A percentile compares a stretch with the other conserved stretches of the same genome.
phyloP scores from a whole-genome alignment of 2,888 invertebrate species.

The Orgyia antiqua region DNA sequence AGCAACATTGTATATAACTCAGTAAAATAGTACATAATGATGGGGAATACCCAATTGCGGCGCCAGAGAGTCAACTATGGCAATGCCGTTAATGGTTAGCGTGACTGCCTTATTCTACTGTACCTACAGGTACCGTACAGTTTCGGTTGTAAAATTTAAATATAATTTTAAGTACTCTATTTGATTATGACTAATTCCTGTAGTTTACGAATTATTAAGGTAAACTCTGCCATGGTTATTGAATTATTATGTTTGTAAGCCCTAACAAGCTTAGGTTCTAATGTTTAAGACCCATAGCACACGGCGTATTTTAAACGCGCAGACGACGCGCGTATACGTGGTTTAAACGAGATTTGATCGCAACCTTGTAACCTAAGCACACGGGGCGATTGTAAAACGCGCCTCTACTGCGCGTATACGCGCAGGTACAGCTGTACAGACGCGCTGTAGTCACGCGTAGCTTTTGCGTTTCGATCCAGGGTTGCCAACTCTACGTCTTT shows the following conservation, averaged over 20 bases:
- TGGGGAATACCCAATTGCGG: conserved; percentile 41
- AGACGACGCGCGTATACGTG: too few relatives aligned
- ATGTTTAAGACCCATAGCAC: too few relatives aligned
- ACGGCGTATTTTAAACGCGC: too few relatives aligned
- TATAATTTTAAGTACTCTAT: conserved; percentile 39
- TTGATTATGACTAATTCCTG: conserved; percentile 38
- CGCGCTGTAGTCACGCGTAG: too few relatives aligned
- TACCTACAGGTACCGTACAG: conserved; percentile 53
- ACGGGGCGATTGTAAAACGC: too few relatives aligned
- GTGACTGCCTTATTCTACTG: conserved; percentile 48
- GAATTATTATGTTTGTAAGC: conserved; percentile 4
- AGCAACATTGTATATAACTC: conserved; percentile 39
- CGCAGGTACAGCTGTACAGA: too few relatives aligned
- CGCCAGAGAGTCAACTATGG: conserved; percentile 18
- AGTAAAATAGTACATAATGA: conserved; percentile 37
- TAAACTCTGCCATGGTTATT: conserved; percentile 9
- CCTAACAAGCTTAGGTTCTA: not conserved
- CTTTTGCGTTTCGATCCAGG: too few relatives aligned
- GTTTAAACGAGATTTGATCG: too few relatives aligned
- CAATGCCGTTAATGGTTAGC: conserved; percentile 35
- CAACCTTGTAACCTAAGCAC: too few relatives aligned
- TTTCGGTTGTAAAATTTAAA: conserved; percentile 50
- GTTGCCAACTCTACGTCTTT: too few relatives aligned
- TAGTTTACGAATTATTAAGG: conserved; percentile 26
- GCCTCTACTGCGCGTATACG: too few relatives aligned